phyloP scores from a whole-genome alignment of 2,113 vertebrate genomes.

The Laterallus jamaicensis region DNA sequence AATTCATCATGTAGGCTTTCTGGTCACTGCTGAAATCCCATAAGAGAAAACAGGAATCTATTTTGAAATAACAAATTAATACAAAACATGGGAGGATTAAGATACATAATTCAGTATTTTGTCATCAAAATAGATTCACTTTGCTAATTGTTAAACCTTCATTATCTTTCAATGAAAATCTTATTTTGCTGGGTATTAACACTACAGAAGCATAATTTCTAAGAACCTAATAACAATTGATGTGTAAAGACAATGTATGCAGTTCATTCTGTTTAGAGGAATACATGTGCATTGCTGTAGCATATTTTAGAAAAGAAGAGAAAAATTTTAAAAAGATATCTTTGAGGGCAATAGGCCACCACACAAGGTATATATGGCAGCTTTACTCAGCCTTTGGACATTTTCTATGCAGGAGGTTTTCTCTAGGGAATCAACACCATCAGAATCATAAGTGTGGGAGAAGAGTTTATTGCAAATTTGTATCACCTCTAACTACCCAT shows the following conservation, averaged over 20 bases:
- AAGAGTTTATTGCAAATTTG: not conserved
- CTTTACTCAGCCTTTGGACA: not conserved
- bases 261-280: not conserved
- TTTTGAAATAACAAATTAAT: not conserved
- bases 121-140: not conserved
- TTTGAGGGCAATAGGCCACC: not conserved
- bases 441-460: not conserved
- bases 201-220: not conserved
- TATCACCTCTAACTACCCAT: not conserved
- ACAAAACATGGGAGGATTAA: not conserved
- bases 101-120: not conserved
- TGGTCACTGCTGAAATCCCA: not conserved
- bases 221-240: not conserved
- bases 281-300: fast-evolving
- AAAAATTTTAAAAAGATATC: fast-evolving
- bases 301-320: not conserved
- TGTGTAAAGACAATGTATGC: not conserved
- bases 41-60: not conserved
- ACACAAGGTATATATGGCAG: not conserved
- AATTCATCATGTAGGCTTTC: not conserved
- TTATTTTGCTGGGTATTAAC: not conserved
- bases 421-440: not conserved
- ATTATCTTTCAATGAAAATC: not conserved
- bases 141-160: not conserved
- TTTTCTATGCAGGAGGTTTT: not conserved